Evolutionary conservation across 2,797 vertebrate genomes (phyloP).

Genomic region (Aphelocoma californica): DNA sequence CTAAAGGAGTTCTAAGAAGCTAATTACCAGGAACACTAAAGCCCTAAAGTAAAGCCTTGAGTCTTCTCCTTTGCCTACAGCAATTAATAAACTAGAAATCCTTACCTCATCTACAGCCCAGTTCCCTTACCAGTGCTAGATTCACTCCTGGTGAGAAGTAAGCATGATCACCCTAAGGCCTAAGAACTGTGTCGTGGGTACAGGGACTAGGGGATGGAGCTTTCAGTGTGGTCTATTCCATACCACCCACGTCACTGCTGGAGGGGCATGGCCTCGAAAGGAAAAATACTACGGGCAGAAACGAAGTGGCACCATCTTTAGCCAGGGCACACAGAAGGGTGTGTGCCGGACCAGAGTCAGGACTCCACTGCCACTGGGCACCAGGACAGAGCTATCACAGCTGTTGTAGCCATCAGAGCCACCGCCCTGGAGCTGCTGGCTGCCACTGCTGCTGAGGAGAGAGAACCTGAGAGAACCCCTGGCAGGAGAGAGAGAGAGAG

Average conservation of each 20-base stretch:
- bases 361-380: background rate
- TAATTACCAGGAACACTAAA: background rate
- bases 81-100: background rate
- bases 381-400: background rate
- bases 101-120: background rate
- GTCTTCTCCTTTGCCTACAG: background rate
- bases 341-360: rapidly evolving
- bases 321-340: background rate
- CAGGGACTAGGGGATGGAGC: background rate
- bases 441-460: background rate
- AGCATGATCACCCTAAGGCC: background rate
- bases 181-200: background rate
- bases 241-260: background rate
- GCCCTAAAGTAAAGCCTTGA: background rate
- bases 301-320: background rate
- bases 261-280: rapidly evolving
- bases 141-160: background rate
- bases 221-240: background rate
- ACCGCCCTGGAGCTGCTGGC: background rate
- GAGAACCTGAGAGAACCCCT: no score
- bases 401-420: background rate
- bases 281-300: rapidly evolving
- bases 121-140: background rate
- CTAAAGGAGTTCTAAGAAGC: background rate
- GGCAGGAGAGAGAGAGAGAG: rapidly evolving